Conservation (phyloP, 2,113 vertebrate genomes). For the Chaetodon trifascialis region DNA sequence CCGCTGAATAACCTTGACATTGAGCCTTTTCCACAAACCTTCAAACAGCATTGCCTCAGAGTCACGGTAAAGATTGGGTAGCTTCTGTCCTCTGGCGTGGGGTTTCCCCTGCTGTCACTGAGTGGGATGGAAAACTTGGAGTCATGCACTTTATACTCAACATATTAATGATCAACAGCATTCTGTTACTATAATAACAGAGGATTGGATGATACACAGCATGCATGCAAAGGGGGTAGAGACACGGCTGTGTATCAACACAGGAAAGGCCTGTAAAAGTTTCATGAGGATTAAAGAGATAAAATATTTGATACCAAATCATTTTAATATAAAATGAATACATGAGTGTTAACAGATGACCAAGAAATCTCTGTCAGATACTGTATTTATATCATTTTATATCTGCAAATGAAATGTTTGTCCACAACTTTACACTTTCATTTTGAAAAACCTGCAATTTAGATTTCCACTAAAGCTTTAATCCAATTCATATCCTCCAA, state of each 20-base stretch:
- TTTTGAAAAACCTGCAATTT: slow-evolving; percentile 66
- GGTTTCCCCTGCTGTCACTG: slow-evolving; percentile 59
- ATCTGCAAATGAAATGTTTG: slow-evolving; percentile 22
- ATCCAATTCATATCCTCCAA: slow-evolving; percentile 78
- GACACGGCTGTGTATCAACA: neutral
- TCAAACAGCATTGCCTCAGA: slow-evolving; percentile 59
- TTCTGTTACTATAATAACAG: slow-evolving; percentile 66
- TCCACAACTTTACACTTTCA: slow-evolving; percentile 39
- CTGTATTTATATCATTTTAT: neutral
- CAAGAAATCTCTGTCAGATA: neutral
- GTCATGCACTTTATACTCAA: slow-evolving; percentile 54
- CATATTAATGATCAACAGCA: slow-evolving; percentile 58
- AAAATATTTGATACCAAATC: slow-evolving; percentile 27
- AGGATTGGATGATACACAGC: slow-evolving; percentile 46
- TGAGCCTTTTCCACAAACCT: slow-evolving; percentile 57
- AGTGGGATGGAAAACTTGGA: slow-evolving; percentile 57
- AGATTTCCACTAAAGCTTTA: slow-evolving; percentile 78
- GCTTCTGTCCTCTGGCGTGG: slow-evolving; percentile 32
- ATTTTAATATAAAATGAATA: slow-evolving; percentile 41
- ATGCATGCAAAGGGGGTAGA: slow-evolving; percentile 2
- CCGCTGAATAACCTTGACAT: slow-evolving; percentile 59
- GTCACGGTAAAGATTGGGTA: slow-evolving; percentile 52
- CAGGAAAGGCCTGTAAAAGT: slow-evolving; percentile 7
- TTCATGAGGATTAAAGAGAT: slow-evolving; percentile 15
- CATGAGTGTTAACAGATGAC: neutral